These are phyloP conservation scores for Brachionus rotundiformis DNA, from an alignment of 1,140 invertebrate species.

Conservation along the genomic window DNA sequence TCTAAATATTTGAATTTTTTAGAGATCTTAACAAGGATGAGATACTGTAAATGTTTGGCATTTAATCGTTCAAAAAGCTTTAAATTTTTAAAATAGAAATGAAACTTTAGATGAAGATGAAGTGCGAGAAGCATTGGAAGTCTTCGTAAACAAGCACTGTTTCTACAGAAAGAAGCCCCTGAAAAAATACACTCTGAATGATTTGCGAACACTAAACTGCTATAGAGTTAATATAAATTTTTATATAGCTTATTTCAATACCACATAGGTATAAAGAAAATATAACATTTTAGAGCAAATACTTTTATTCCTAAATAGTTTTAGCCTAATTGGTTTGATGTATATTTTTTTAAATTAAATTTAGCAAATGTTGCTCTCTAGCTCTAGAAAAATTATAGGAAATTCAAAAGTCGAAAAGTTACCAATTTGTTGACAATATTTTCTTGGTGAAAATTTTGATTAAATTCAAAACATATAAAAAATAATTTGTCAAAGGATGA, in stretches of 20 bases:
- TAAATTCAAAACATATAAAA: too few relatives aligned
- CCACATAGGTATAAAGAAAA: too few relatives aligned
- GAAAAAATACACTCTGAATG: background rate
- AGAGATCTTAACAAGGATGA: constrained; percentile 16
- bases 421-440: too few relatives aligned
- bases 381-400: too few relatives aligned
- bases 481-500: too few relatives aligned
- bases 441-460: too few relatives aligned
- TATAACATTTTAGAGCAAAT: too few relatives aligned
- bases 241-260: constrained; percentile 12
- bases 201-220: constrained; percentile 13
- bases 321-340: too few relatives aligned
- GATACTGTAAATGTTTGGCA: background rate
- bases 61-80: background rate
- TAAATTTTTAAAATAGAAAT: background rate
- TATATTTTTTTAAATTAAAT: too few relatives aligned
- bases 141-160: background rate
- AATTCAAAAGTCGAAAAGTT: too few relatives aligned
- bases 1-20: background rate
- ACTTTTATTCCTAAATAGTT: too few relatives aligned
- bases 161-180: constrained; percentile 21
- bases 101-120: constrained; percentile 15
- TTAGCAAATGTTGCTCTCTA: too few relatives aligned
- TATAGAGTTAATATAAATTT: constrained; percentile 20
- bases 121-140: background rate